phyloP scores from a whole-genome alignment of 2,797 vertebrate species.

The Botia almorhae region DNA sequence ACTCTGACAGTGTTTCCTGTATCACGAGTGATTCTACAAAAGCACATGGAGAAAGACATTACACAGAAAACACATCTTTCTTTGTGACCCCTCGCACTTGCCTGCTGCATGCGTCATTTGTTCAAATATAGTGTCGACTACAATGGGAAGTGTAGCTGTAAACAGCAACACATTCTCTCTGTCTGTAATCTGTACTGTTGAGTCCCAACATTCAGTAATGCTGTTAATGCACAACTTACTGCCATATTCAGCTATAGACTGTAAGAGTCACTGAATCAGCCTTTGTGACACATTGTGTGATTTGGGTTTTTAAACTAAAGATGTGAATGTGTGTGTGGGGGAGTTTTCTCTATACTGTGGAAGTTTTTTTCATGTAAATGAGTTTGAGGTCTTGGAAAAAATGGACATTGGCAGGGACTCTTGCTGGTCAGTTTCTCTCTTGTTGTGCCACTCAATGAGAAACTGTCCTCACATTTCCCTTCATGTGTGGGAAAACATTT shows the following conservation, averaged over 20 bases:
- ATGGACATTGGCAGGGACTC: slow-evolving; percentile 59
- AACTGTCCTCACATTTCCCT: slow-evolving; percentile 49
- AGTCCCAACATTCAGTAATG: background rate
- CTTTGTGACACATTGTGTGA: slow-evolving; percentile 48
- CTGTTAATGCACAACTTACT: slow-evolving; percentile 43
- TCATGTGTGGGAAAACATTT: slow-evolving; percentile 61
- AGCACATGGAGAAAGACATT: background rate
- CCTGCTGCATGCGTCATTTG: background rate
- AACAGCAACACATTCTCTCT: background rate
- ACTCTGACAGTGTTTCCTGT: background rate
- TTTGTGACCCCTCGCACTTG: background rate
- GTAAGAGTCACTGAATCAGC: slow-evolving; percentile 48
- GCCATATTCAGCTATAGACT: background rate
- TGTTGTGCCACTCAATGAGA: slow-evolving; percentile 43
- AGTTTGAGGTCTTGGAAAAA: slow-evolving; percentile 67
- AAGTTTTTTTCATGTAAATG: slow-evolving; percentile 75
- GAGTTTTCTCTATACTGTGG: slow-evolving; percentile 43
- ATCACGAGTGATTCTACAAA: background rate
- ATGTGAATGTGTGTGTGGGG: slow-evolving; percentile 56
- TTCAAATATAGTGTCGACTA: slow-evolving; percentile 18
- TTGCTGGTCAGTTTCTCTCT: slow-evolving; percentile 66
- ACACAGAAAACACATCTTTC: background rate
- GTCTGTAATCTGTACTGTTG: background rate
- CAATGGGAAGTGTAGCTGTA: slow-evolving; percentile 22
- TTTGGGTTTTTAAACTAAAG: slow-evolving; percentile 36